A percentile compares a stretch with the other conserved stretches of the same genome.
These are phyloP conservation scores for Drepanosiphum platanoidis DNA, from an alignment of 2,888 invertebrate genomes.

Conservation along the genomic window DNA sequence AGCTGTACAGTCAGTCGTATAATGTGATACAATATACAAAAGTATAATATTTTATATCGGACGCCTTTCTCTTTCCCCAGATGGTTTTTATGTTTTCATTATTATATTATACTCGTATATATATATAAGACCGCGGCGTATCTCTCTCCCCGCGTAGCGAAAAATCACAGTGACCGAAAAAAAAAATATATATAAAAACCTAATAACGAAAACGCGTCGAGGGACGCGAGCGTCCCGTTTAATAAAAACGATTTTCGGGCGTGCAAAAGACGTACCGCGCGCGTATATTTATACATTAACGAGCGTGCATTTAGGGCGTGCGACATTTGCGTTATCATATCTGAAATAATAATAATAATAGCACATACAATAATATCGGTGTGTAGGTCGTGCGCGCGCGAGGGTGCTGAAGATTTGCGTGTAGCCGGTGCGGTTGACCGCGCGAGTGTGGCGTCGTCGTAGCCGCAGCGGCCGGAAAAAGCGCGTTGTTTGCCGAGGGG, in stretches of 20 bases:
- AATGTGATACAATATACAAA: background rate
- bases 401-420: background rate
- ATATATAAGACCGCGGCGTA: too few relatives aligned
- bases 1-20: background rate
- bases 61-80: constrained; percentile 32
- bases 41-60: constrained; percentile 4
- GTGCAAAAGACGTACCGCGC: background rate
- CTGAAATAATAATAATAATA: constrained; percentile 44
- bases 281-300: background rate
- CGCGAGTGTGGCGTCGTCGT: background rate
- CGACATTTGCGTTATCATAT: constrained; percentile 51
- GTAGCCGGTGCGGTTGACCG: constrained; percentile 57
- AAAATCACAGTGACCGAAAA: constrained; percentile 22
- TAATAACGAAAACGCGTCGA: background rate
- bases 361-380: background rate
- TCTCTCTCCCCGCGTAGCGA: background rate
- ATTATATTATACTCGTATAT: background rate
- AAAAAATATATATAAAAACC: constrained; percentile 22
- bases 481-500: background rate
- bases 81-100: constrained; percentile 58
- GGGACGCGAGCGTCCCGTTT: constrained; percentile 1
- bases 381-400: background rate
- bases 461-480: background rate
- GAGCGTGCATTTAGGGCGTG: background rate
- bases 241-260: constrained; percentile 41